phyloP scores from a whole-genome alignment of 2,797 vertebrate species.

The Linurgus olivaceus region DNA sequence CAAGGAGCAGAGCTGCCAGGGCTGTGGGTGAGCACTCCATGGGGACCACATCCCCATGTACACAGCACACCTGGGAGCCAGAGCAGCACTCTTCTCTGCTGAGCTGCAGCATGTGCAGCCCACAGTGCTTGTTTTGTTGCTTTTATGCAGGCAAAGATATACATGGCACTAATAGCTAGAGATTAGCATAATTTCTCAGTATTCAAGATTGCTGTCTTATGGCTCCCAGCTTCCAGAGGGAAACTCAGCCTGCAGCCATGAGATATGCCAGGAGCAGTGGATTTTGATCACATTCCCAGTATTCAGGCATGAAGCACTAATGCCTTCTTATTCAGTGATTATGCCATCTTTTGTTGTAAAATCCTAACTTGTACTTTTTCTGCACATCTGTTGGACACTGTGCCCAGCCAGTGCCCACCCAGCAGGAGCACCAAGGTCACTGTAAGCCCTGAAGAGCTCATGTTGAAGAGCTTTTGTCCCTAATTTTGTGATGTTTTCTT shows the following conservation, averaged over 20 bases:
- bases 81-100: fast-evolving
- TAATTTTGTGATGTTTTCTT: not conserved
- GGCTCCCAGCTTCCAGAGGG: not conserved
- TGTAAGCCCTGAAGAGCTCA: not conserved
- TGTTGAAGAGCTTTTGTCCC: not conserved
- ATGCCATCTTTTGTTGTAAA: not conserved
- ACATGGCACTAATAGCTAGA: not conserved
- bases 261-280: not conserved
- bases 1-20: not conserved
- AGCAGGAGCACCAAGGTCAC: not conserved
- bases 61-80: not conserved
- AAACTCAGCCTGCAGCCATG: not conserved
- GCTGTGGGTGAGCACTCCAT: fast-evolving
- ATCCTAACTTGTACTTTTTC: not conserved
- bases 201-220: not conserved
- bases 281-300: not conserved
- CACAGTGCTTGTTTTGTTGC: not conserved
- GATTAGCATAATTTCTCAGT: not conserved
- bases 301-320: not conserved
- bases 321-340: not conserved
- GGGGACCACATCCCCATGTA: not conserved
- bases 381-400: not conserved
- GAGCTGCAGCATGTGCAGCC: not conserved
- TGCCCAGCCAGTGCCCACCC: not conserved
- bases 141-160: not conserved